phyloP scores from a whole-genome alignment of 2,797 vertebrate species.

The Botia almorhae region DNA sequence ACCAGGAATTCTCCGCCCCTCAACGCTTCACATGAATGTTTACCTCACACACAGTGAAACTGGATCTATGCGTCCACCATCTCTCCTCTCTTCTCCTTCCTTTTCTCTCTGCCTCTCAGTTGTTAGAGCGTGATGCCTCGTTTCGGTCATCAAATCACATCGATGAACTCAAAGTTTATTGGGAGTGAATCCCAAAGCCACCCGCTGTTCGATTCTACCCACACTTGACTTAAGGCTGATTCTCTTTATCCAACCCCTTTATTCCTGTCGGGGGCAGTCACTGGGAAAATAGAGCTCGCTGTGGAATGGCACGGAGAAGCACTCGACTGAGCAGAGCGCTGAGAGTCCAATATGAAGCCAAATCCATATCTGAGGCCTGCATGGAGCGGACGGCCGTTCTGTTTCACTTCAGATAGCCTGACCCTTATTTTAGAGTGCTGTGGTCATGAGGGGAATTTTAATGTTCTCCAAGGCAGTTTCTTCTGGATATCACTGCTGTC shows the following conservation, averaged over 20 bases:
- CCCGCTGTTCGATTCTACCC: background rate
- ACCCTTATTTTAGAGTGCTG: slow-evolving; percentile 29
- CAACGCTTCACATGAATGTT: background rate
- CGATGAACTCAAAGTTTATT: background rate
- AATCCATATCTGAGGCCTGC: slow-evolving; percentile 26
- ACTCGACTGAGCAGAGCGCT: slow-evolving; percentile 37
- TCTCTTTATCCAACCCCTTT: slow-evolving; percentile 23
- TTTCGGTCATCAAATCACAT: background rate
- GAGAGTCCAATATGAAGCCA: slow-evolving; percentile 13
- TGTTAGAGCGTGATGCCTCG: background rate
- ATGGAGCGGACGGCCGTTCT: slow-evolving; percentile 30
- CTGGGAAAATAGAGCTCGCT: slow-evolving; percentile 42
- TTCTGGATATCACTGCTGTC: slow-evolving; percentile 2
- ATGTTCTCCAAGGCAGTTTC: slow-evolving; percentile 17
- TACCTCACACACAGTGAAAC: background rate
- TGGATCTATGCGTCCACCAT: background rate
- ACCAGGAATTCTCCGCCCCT: background rate
- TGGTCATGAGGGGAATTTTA: slow-evolving; percentile 31
- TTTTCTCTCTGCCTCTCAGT: background rate
- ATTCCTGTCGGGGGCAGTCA: slow-evolving; percentile 12
- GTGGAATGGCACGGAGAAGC: slow-evolving; percentile 27
- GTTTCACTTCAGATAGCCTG: slow-evolving; percentile 24
- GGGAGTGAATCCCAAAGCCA: background rate
- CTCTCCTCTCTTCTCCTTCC: background rate
- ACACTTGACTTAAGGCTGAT: slow-evolving; percentile 7